Evolutionary conservation across 2,797 vertebrate genomes (phyloP).

Genomic region (Pygocentrus nattereri): DNA sequence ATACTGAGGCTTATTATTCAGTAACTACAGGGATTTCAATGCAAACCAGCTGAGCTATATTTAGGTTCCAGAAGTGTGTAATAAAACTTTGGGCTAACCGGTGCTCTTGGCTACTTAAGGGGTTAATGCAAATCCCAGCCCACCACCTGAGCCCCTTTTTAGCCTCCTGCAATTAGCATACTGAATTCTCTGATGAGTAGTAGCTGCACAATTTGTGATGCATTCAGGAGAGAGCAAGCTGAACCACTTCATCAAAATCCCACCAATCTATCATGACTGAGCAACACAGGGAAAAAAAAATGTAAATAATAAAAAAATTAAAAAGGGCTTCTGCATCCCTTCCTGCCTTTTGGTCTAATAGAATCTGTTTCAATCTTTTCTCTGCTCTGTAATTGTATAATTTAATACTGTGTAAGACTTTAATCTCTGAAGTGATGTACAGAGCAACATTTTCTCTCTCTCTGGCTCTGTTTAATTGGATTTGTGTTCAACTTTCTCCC

Average conservation of each 20-base stretch:
- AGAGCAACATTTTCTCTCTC: conserved; percentile 48
- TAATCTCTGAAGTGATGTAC: conserved; percentile 59
- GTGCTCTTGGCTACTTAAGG: too few relatives aligned
- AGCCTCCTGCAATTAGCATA: not conserved
- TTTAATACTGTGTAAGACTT: conserved; percentile 59
- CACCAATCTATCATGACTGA: not conserved
- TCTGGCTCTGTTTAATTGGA: conserved; percentile 70
- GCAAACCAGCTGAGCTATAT: too few relatives aligned
- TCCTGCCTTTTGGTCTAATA: conserved; percentile 38
- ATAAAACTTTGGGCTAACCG: too few relatives aligned
- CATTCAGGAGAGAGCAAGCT: not conserved
- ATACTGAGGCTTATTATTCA: too few relatives aligned
- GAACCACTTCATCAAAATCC: not conserved
- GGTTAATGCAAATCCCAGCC: not conserved
- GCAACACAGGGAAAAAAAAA: not conserved
- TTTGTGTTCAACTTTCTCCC: conserved; percentile 67
- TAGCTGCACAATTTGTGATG: not conserved
- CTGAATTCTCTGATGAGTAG: not conserved
- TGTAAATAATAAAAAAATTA: conserved; percentile 4
- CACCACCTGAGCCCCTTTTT: not conserved
- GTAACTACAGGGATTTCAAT: too few relatives aligned
- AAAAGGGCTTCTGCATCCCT: conserved; percentile 14
- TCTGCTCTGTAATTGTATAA: conserved; percentile 56
- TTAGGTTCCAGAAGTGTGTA: too few relatives aligned
- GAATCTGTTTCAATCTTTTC: conserved; percentile 52